These are phyloP conservation scores for Clusia tigrina DNA, from an alignment of 2,888 invertebrate species.

Conservation along the genomic window DNA sequence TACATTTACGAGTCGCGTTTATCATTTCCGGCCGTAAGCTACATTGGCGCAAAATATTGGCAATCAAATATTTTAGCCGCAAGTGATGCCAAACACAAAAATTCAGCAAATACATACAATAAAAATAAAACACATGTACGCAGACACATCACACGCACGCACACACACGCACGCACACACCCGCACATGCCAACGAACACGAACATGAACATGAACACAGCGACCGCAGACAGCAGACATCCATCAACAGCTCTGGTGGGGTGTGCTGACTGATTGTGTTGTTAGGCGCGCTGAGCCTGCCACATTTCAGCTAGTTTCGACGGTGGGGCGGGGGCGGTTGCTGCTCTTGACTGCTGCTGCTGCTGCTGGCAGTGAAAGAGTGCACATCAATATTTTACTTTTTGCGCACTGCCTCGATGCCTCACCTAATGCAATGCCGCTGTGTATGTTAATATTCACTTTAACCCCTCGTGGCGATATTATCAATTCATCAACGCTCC, in stretches of 20 bases:
- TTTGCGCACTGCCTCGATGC: background rate
- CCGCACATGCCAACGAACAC: background rate
- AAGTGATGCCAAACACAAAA: conserved; percentile 10
- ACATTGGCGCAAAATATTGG: conserved; percentile 18
- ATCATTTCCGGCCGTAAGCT: conserved; percentile 12
- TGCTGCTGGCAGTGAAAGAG: background rate
- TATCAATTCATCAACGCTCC: conserved; percentile 54
- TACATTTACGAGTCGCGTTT: background rate
- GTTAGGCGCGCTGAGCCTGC: background rate
- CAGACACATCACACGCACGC: background rate
- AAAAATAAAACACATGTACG: conserved; percentile 7
- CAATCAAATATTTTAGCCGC: conserved; percentile 24
- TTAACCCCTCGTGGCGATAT: conserved; percentile 46
- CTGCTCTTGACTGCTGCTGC: background rate
- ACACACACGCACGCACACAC: background rate
- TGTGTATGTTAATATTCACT: conserved; percentile 34
- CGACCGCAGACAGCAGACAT: conserved; percentile 1
- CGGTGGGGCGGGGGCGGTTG: background rate
- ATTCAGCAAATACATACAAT: too few relatives aligned
- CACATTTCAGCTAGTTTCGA: background rate
- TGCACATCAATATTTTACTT: conserved; percentile 1
- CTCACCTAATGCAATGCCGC: background rate
- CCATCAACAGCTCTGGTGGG: background rate
- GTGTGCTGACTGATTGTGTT: background rate
- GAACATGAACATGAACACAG: conserved; percentile 6